These are phyloP conservation scores for Zosterops borbonicus DNA, from an alignment of 2,113 vertebrate species.

Conservation along the genomic window DNA sequence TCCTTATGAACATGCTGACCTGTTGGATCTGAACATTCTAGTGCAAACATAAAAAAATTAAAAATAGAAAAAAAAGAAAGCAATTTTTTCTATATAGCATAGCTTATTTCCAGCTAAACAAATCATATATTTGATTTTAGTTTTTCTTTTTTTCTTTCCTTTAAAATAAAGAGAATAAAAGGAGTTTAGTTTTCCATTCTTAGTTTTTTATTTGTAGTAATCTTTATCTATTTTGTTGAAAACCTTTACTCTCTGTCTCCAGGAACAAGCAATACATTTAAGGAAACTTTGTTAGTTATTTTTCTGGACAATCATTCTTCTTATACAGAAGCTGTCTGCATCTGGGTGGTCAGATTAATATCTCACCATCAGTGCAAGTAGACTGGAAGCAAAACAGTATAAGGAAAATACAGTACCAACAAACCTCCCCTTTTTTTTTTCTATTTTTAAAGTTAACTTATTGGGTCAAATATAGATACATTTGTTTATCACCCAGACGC, in stretches of 20 bases:
- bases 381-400: not conserved
- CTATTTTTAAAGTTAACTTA: not conserved
- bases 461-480: not conserved
- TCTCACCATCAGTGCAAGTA: not conserved
- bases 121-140: not conserved
- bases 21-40: conserved; percentile 19
- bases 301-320: not conserved
- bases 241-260: not conserved
- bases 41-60: conserved; percentile 3
- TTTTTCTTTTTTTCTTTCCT: no score
- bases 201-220: not conserved
- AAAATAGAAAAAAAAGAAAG: not conserved
- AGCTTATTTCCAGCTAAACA: not conserved
- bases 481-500: not conserved
- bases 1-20: conserved; percentile 48
- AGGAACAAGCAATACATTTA: not conserved
- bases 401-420: not conserved
- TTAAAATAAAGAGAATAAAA: not conserved
- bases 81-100: not conserved
- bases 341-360: not conserved
- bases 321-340: not conserved
- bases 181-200: not conserved
- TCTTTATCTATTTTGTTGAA: not conserved
- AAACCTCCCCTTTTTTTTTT: no score
- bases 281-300: not conserved